Evolutionary conservation across 37 sponge, comb jelly and placozoan species (phyloP).

Genomic region (Bolinopsis microptera): DNA sequence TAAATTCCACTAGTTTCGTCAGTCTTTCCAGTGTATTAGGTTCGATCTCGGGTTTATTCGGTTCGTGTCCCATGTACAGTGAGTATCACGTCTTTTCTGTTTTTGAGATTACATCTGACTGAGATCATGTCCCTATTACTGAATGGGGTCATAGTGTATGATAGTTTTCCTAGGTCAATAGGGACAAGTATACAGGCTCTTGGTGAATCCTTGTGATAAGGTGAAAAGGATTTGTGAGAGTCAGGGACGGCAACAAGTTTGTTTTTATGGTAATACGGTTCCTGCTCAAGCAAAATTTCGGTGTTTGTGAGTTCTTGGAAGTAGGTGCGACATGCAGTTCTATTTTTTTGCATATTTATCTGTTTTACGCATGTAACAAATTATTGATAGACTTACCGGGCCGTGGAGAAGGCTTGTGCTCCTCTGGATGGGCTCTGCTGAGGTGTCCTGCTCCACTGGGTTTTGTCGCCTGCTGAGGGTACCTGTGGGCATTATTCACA

Average conservation of each 20-base stretch:
- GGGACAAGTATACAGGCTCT: neutral
- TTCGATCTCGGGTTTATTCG: neutral
- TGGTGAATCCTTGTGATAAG: neutral
- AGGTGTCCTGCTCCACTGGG: too few species aligned
- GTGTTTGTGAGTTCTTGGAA: too few species aligned
- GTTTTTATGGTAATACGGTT: conserved; percentile 14
- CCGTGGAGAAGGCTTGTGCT: too few species aligned
- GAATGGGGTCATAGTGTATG: neutral
- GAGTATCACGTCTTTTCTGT: neutral
- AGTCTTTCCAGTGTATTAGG: neutral
- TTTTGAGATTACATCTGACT: neutral
- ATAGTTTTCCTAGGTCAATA: neutral
- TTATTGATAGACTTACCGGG: too few species aligned
- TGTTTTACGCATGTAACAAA: too few species aligned
- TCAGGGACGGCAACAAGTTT: neutral
- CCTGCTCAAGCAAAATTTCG: too few species aligned
- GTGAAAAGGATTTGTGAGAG: neutral
- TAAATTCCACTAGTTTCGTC: neutral
- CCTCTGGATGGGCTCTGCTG: too few species aligned
- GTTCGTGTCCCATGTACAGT: neutral
- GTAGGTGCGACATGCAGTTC: too few species aligned
- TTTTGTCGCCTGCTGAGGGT: too few species aligned
- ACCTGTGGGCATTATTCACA: too few species aligned
- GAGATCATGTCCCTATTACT: neutral
- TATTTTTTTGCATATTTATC: too few species aligned